Percentiles rank a stretch among this genome's conserved stretches.
These are phyloP conservation scores for Phaethornis superciliosus DNA, from an alignment of 2,113 vertebrate genomes.

Conservation along the genomic window DNA sequence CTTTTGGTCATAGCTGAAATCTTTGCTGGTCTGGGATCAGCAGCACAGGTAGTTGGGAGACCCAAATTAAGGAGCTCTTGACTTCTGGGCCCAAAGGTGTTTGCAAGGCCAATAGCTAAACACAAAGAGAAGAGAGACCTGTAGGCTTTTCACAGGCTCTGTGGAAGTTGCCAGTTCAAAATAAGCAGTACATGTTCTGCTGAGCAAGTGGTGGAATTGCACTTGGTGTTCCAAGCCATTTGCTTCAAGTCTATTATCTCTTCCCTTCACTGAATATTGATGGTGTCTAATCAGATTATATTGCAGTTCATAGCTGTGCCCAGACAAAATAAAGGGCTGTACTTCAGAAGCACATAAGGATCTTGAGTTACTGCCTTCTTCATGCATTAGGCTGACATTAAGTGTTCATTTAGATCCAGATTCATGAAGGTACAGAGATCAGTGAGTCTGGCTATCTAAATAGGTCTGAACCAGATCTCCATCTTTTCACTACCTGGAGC, in stretches of 20 bases:
- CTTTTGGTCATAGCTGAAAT: neutral
- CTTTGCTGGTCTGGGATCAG: neutral
- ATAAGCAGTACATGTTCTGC: neutral
- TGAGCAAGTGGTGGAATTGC: neutral
- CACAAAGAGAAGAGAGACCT: neutral
- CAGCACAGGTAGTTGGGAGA: neutral
- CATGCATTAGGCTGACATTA: neutral
- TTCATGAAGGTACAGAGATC: neutral
- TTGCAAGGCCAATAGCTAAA: neutral
- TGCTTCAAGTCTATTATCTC: slow-evolving; percentile 45
- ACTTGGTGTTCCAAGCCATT: slow-evolving; percentile 23
- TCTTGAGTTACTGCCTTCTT: slow-evolving; percentile 11
- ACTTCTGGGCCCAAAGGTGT: neutral
- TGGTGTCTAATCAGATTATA: slow-evolving; percentile 25
- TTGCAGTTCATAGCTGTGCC: neutral
- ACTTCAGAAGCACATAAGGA: neutral
- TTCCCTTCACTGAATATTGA: slow-evolving; percentile 21
- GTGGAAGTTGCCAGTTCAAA: neutral
- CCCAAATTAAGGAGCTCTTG: neutral
- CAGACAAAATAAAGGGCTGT: neutral
- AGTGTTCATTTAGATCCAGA: neutral
- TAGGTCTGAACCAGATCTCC: neutral
- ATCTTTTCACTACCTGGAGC: neutral
- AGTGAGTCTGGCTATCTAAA: neutral
- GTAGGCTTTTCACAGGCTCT: neutral